phyloP scores from a whole-genome alignment of 1,140 invertebrate species.

The Luehdorfia chinensis region DNA sequence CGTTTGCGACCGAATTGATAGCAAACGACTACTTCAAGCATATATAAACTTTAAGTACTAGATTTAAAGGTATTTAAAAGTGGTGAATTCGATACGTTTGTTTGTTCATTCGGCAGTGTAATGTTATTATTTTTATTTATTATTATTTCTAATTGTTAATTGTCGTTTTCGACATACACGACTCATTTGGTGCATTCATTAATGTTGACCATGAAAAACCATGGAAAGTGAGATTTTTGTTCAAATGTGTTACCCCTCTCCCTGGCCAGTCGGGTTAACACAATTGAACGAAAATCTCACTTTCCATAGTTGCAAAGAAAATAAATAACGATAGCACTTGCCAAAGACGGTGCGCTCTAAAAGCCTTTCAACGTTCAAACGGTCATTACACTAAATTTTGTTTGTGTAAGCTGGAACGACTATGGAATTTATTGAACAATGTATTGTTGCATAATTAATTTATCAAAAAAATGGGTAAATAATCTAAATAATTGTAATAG shows the following conservation, averaged over 20 bases:
- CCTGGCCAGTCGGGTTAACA: neutral
- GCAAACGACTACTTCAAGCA: no score
- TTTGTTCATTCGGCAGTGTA: no score
- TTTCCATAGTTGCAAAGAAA: neutral
- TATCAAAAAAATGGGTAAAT: no score
- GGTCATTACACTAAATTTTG: conserved; percentile 9
- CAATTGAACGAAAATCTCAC: neutral
- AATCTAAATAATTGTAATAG: no score
- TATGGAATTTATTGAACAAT: neutral
- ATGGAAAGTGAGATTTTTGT: neutral
- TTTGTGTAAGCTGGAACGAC: conserved; percentile 2
- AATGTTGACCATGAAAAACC: neutral
- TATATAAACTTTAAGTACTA: no score
- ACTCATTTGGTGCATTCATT: neutral
- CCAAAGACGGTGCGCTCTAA: conserved; percentile 5
- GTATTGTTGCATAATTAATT: neutral
- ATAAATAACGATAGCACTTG: conserved; percentile 13
- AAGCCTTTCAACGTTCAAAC: conserved; percentile 12
- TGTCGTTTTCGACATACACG: no score
- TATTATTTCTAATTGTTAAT: no score
- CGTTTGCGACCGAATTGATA: no score
- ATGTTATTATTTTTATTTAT: no score
- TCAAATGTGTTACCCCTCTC: neutral
- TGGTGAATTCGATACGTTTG: no score
- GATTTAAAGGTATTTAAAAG: no score